Evolutionary conservation across 2,797 vertebrate genomes (phyloP).

Genomic region (Rallus crepitans): DNA sequence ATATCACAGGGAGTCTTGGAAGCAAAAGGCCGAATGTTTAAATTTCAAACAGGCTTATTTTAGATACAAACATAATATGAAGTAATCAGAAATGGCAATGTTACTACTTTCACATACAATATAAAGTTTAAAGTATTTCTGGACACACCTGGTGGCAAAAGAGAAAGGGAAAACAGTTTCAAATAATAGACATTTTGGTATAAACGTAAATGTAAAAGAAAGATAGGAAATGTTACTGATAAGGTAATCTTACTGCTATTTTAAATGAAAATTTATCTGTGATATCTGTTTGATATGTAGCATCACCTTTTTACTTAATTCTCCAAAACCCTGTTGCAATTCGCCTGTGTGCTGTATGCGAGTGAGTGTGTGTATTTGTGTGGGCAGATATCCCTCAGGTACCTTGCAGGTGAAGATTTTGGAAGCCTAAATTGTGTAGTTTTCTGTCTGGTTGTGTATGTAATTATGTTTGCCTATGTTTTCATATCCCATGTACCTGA

Average conservation of each 20-base stretch:
- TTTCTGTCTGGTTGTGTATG: background rate
- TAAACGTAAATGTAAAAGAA: background rate
- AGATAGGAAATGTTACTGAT: background rate
- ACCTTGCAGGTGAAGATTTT: background rate
- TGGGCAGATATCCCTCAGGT: too few species aligned
- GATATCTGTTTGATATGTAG: background rate
- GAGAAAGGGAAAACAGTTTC: background rate
- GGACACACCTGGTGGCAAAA: background rate
- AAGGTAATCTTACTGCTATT: background rate
- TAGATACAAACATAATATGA: background rate
- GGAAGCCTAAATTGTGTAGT: background rate
- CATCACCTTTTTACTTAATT: background rate
- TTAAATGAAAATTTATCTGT: background rate
- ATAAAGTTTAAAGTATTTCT: background rate
- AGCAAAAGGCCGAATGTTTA: background rate
- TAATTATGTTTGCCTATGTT: background rate
- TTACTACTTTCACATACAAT: background rate
- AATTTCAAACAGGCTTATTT: background rate
- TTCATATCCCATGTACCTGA: background rate
- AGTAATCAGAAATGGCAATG: background rate
- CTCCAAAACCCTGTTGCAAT: constrained; percentile 19
- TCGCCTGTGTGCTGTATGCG: background rate
- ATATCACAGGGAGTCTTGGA: constrained; percentile 3
- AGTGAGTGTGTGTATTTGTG: background rate
- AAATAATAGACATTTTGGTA: background rate